phyloP scores from a whole-genome alignment of 2,797 vertebrate genomes.

The Staurois parvus region DNA sequence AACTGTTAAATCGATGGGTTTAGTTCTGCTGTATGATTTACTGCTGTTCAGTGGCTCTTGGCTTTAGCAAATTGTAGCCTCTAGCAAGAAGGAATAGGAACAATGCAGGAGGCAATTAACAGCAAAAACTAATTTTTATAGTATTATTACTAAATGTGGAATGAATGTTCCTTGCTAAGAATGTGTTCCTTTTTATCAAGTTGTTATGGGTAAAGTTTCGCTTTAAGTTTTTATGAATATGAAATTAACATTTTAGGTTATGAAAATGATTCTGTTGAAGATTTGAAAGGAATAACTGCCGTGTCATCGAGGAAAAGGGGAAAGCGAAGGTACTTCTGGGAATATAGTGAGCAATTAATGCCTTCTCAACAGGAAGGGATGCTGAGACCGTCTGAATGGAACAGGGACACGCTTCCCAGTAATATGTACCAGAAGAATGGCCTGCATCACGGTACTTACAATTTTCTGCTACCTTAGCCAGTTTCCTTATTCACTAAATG shows the following conservation, averaged over 20 bases:
- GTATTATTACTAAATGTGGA: too few species aligned
- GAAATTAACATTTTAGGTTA: slow-evolving; percentile 79
- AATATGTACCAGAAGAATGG: slow-evolving; percentile 99
- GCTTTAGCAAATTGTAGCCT: too few species aligned
- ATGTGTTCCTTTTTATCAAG: too few species aligned
- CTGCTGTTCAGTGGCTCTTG: too few species aligned
- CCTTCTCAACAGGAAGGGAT: slow-evolving; percentile 93
- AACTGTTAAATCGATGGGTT: too few species aligned
- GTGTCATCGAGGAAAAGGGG: slow-evolving; percentile 92
- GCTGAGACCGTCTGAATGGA: slow-evolving; percentile 96
- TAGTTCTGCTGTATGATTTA: too few species aligned
- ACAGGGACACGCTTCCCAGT: slow-evolving; percentile 93
- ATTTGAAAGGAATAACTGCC: slow-evolving; percentile 91
- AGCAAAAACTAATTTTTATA: too few species aligned
- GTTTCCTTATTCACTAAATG: too few species aligned
- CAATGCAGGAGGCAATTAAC: too few species aligned
- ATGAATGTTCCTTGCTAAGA: too few species aligned
- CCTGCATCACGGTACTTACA: slow-evolving; percentile 88
- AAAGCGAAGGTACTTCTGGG: slow-evolving; percentile 98
- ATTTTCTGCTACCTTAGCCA: background rate
- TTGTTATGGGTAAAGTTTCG: too few species aligned
- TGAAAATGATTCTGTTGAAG: slow-evolving; percentile 92
- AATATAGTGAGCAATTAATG: slow-evolving; percentile 95
- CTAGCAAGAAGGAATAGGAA: too few species aligned
- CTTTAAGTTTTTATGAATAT: background rate